Percentiles rank a stretch among this genome's conserved stretches.
These are phyloP conservation scores for Brachyhypopomus gauderio DNA, from an alignment of 2,113 vertebrate species.

Conservation along the genomic window DNA sequence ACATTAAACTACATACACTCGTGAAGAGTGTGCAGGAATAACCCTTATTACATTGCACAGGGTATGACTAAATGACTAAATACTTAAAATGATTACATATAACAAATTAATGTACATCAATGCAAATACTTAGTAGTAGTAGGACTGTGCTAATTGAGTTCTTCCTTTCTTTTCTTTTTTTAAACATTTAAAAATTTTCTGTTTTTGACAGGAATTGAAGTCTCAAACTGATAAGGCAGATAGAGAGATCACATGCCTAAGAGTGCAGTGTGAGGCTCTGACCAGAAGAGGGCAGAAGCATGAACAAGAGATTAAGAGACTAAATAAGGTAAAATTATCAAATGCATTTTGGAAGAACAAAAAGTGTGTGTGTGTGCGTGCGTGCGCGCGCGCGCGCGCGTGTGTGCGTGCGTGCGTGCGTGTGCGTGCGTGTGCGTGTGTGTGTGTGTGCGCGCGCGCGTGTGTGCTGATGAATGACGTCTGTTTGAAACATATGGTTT, in stretches of 20 bases:
- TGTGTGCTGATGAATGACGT: no score
- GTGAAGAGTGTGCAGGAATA: not conserved
- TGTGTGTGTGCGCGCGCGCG: no score
- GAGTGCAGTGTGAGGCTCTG: constrained; percentile 51
- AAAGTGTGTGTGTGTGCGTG: no score
- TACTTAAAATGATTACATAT: no score
- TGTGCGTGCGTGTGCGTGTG: no score
- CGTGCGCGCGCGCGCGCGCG: no score
- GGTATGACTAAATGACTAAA: not conserved
- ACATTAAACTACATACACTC: not conserved
- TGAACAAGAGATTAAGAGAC: constrained; percentile 59
- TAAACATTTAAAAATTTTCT: not conserved
- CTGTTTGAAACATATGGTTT: no score
- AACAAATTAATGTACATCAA: no score
- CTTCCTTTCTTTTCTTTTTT: not conserved
- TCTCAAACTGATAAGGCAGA: constrained; percentile 43
- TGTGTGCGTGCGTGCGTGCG: no score
- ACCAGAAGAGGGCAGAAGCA: constrained; percentile 61
- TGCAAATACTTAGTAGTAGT: no score
- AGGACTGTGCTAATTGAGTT: not conserved
- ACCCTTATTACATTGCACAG: not conserved
- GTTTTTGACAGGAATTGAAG: constrained; percentile 43
- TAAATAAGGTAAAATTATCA: constrained; percentile 61
- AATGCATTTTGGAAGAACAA: not conserved
- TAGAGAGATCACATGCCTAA: constrained; percentile 51